Evolutionary conservation across 2,888 invertebrate species (phyloP).

Genomic region (Folsomia manolachei): DNA sequence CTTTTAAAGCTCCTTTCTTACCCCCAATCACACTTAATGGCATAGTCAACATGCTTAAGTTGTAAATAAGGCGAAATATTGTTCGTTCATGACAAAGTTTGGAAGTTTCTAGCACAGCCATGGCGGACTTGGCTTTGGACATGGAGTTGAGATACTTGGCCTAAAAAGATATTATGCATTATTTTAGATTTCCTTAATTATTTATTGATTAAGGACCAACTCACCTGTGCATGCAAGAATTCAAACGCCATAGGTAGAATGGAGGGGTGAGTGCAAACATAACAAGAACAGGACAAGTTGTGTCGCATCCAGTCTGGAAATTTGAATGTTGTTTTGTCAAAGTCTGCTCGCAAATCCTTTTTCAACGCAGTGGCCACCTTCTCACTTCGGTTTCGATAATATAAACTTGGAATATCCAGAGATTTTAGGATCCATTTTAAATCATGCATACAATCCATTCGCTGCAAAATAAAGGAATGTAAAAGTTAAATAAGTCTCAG

Average conservation of each 20-base stretch:
- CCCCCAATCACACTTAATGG: background rate
- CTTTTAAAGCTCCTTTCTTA: background rate
- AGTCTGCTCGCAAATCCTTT: slow-evolving; percentile 23
- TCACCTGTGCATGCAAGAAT: slow-evolving; percentile 25
- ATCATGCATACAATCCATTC: slow-evolving; percentile 26
- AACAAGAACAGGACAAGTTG: slow-evolving; percentile 30
- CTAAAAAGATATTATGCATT: slow-evolving; percentile 12
- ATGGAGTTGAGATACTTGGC: slow-evolving; percentile 30
- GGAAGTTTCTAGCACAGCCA: slow-evolving; percentile 33
- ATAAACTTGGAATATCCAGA: slow-evolving; percentile 24
- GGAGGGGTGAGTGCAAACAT: slow-evolving; percentile 25
- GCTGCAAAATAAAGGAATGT: slow-evolving; percentile 10
- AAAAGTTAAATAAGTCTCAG: background rate
- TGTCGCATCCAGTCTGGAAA: slow-evolving; percentile 29
- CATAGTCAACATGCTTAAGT: slow-evolving; percentile 12
- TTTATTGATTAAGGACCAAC: background rate
- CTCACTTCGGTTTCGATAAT: slow-evolving; percentile 27
- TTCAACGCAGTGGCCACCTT: slow-evolving; percentile 24
- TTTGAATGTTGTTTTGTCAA: slow-evolving; percentile 22
- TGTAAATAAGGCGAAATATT: slow-evolving; percentile 34
- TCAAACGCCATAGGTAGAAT: slow-evolving; percentile 28
- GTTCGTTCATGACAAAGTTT: slow-evolving; percentile 33
- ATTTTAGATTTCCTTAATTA: background rate
- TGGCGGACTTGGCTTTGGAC: slow-evolving; percentile 26
- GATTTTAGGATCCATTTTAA: slow-evolving; percentile 27